Conservation (phyloP, 2,797 vertebrate genomes). For the Helarctos malayanus region DNA sequence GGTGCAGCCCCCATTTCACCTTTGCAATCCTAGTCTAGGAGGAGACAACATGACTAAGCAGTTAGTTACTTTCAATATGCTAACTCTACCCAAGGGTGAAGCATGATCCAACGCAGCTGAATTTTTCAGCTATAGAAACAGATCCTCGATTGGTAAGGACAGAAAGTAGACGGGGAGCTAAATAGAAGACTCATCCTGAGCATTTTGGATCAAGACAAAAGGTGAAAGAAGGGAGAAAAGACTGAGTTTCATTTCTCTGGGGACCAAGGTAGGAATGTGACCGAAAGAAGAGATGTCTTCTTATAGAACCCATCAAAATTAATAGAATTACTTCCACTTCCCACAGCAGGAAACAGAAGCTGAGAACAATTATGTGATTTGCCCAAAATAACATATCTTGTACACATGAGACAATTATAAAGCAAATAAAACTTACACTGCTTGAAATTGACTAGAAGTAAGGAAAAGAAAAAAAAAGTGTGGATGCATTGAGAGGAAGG, state of each 20-base stretch:
- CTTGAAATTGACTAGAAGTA: background rate
- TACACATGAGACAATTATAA: background rate
- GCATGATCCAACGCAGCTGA: background rate
- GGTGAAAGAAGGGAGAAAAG: background rate
- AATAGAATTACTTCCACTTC: background rate
- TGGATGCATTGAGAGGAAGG: background rate
- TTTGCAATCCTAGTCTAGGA: background rate
- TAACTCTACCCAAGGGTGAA: background rate
- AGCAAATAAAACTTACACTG: background rate
- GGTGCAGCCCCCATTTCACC: background rate
- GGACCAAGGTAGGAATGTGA: background rate
- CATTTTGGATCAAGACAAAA: background rate
- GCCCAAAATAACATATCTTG: background rate
- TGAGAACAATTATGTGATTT: constrained; percentile 15
- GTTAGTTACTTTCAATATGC: background rate
- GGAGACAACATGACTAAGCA: background rate
- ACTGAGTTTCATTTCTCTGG: background rate
- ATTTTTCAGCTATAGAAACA: background rate
- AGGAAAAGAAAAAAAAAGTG: background rate
- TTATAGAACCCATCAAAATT: background rate
- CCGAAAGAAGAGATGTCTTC: background rate
- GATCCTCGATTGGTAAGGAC: background rate
- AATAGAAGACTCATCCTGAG: background rate
- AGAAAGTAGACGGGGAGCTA: background rate
- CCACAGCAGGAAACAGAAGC: background rate